Base-by-base conservation (phyloP, 2,113 vertebrate species). In the Hydrochoerus hydrochaeris region DNA sequence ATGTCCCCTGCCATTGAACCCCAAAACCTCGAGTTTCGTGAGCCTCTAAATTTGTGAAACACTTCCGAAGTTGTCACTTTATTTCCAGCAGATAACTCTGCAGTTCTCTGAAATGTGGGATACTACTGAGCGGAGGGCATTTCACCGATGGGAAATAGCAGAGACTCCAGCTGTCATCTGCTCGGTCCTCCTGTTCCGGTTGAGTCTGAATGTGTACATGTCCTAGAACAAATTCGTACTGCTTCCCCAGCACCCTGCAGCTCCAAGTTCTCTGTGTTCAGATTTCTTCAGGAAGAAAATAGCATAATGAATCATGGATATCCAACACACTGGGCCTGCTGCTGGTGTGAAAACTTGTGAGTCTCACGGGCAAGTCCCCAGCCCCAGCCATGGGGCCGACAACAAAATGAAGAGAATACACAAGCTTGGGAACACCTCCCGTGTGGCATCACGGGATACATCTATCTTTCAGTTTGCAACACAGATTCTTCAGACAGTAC, bases 191-290 rank as follows among this genome's bases (percentile, higher is more conserved):
- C 58, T 58, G 77, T 88, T 94, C 54, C 3, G 0, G 30, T 24
- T 16, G 67, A 92, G 63, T 82, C 77, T 85, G 82, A 81, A 73
- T 3, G 57, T 86, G 90, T 96, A 0, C 69, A 35, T 77, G 95
- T 96, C 88, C 92, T 90, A 94, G 92, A 95, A 96, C 85, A 95
- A 91, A 95, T 54, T 30, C 9, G 71, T 46, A 54, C 81, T 41
- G 38, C 16, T 80, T 24, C 24, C 52, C 19, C 49, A 54, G 77
- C 77, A 52, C 14, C 44, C 89, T 8, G 3, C 35, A 71, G 85
- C 46, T 84, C 90, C 5, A 3, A 73, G 77, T 90, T 95, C 85
- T 96, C 82, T 44, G 77, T 88, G 90, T 94, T 96, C 92, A 94
- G 81, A 96, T 92, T 92, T 82, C 75, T 97, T 87, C 24, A 84